Base-by-base conservation (phyloP, 2,797 vertebrate species). In the Myotis vivesi region DNA sequence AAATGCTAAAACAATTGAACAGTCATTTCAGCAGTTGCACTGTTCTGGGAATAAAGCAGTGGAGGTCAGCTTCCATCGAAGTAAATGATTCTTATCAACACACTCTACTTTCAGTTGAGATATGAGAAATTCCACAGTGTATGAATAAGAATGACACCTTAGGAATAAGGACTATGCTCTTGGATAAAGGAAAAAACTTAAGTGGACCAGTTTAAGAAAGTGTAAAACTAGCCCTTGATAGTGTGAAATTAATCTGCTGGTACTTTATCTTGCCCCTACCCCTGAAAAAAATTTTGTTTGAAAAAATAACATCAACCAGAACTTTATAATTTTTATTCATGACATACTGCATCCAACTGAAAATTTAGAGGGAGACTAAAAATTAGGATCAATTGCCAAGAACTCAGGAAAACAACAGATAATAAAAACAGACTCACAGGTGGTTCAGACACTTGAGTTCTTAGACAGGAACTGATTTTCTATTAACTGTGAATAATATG, bases 381-480 rank as follows among this genome's bases (percentile, higher is more conserved):
- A 85, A 81, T 22, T 41, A 68, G 25, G 23, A 30, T 59, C 72
- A 46, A 38, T 71, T 55, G 36, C 51, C 51, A 80, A 84, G 44
- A 84, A 87, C 30, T 81, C 51, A 94, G 84, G 38, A 76, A 90
- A 92, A 92, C 2, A 89, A 94, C 20, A 75, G 23, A 68, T 44
- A 62, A 51, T 51, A 72, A 8, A 86, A 73, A 87, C 0, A 71
- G 55, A 53, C 6, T 66, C 41, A 62, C 8, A 11, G 30, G 12
- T 84, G 28, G 44, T 51, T 95, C n/a, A 53, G 10, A 83, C 30
- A 76, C 53, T 46, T 89, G 55, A 46, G 33, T 90, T 82, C 64
- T 30, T 77, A 76, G 15, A 88, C 9, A 23, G 13, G 9, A 10
- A 66, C 12, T 71, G 12, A 71, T 9, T 66, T 81, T 73, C 93